Base-by-base conservation (phyloP, 1,140 invertebrate species). In the Eulimnadia texana region DNA sequence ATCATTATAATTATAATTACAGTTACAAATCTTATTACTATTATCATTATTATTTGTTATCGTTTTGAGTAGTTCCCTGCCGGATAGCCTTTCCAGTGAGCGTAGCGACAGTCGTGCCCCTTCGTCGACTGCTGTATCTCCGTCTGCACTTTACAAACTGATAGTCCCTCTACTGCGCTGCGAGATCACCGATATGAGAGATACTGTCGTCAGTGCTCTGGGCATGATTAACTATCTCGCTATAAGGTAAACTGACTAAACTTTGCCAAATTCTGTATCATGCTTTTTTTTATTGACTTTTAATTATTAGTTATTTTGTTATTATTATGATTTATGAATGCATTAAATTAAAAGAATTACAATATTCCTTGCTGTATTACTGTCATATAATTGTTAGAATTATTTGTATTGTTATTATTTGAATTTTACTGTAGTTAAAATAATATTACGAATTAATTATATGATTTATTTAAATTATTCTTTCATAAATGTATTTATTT, bases 141-240 rank as follows among this genome's bases (percentile, higher is more conserved):
- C 90, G 0, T 79, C 82, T n/a, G 84, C 84, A 20, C 75, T 98
- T 1, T 96, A 97, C 71, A 94, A 95, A 73, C 76, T 94, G 58
- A 83, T 94, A 6, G 85, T 94, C 55, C 92, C 92, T 3, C 75
- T 95, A 54, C 73, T 90, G 63, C 79, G 89, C 64, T 97, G 90
- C 76, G 96, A 99, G 71, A 84, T 86, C 27, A 79, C 81, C 1
- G 94, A 99, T 73, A 88, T 98, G 57, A 74, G 93, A 58, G 93
- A 98, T 75, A 85, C 90, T 9, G 90, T 90, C 51, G 89, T 97
- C 13, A 82, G 90, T 65, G 93, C 93, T 1, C 79, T 98, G 62
- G 93, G 93, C 61, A 89, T 90, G 74, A 89, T 93, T 65, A 97
- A 97, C 73, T 82, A 89, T 25, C 84, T 86, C 67, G 91, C 93